Evolutionary conservation across 2,797 vertebrate genomes (phyloP).

Genomic region (Telmatherina bonti): DNA sequence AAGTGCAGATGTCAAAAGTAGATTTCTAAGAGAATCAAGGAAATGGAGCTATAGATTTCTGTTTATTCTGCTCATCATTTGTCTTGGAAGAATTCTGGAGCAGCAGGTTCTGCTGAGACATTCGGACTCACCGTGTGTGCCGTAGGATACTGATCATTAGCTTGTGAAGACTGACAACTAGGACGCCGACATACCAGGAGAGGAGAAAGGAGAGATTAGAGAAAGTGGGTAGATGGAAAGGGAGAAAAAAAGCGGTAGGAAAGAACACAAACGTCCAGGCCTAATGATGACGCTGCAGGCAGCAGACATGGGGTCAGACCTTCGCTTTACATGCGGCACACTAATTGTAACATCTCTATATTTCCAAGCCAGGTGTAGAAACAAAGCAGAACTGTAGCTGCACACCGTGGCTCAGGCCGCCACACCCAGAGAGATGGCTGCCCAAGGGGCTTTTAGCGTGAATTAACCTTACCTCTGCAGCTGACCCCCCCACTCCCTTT

Average conservation of each 20-base stretch:
- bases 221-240: background rate
- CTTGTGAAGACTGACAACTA: constrained; percentile 61
- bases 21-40: constrained; percentile 54
- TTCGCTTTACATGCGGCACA: constrained; percentile 35
- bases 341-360: constrained; percentile 66
- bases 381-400: constrained; percentile 22
- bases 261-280: constrained; percentile 29
- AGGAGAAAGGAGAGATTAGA: constrained; percentile 36
- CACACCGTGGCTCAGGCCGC: constrained; percentile 13
- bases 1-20: constrained; percentile 67
- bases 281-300: constrained; percentile 62
- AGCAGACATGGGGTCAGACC: constrained; percentile 42
- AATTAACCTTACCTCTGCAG: background rate
- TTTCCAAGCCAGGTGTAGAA: constrained; percentile 42
- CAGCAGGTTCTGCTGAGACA: constrained; percentile 24
- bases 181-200: constrained; percentile 24
- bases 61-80: constrained; percentile 43
- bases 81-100: constrained; percentile 42
- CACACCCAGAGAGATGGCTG: constrained; percentile 12
- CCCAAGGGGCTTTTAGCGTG: too few relatives aligned
- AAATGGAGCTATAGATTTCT: constrained; percentile 55
- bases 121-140: constrained; percentile 29
- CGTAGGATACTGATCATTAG: constrained; percentile 72
- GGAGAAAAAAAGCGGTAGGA: constrained; percentile 13
- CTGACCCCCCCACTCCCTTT: constrained; percentile 28